These are phyloP conservation scores for Lonchura striata DNA, from an alignment of 2,113 vertebrate species.

Conservation along the genomic window DNA sequence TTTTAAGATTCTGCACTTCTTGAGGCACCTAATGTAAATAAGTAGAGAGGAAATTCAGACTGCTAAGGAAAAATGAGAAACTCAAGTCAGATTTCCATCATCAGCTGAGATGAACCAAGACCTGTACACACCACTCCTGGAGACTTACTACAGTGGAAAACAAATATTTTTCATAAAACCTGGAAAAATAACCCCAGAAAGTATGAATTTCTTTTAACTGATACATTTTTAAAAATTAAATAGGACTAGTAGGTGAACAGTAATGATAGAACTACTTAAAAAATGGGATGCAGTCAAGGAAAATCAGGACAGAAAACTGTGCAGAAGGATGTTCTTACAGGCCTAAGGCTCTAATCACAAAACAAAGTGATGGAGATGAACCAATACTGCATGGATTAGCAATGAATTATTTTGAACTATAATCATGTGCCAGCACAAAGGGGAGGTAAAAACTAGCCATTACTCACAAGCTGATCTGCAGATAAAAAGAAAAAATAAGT, in stretches of 20 bases:
- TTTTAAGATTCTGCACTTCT: constrained; percentile 24
- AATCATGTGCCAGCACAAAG: constrained; percentile 73
- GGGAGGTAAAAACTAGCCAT: constrained; percentile 75
- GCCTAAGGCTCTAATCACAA: constrained; percentile 76
- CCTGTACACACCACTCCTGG: not conserved
- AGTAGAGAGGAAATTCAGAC: constrained; percentile 31
- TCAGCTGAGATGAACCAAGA: constrained; percentile 33
- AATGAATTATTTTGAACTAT: constrained; percentile 78
- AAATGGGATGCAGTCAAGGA: constrained; percentile 62
- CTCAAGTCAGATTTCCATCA: constrained; percentile 50
- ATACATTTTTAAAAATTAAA: constrained; percentile 45
- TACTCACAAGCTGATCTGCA: constrained; percentile 74
- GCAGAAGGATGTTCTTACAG: constrained; percentile 55
- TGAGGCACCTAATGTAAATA: constrained; percentile 34
- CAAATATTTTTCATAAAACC: constrained; percentile 59
- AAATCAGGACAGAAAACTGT: constrained; percentile 62
- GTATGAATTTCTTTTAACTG: constrained; percentile 66
- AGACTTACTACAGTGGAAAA: constrained; percentile 55
- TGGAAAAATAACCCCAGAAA: constrained; percentile 65
- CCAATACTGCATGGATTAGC: constrained; percentile 79
- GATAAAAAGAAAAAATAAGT: constrained; percentile 41
- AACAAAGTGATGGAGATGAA: constrained; percentile 76
- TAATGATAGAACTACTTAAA: constrained; percentile 63
- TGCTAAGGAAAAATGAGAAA: constrained; percentile 44
- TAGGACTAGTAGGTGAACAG: constrained; percentile 2